phyloP scores from a whole-genome alignment of 1,140 invertebrate species.

The Mactra quadrangularis region DNA sequence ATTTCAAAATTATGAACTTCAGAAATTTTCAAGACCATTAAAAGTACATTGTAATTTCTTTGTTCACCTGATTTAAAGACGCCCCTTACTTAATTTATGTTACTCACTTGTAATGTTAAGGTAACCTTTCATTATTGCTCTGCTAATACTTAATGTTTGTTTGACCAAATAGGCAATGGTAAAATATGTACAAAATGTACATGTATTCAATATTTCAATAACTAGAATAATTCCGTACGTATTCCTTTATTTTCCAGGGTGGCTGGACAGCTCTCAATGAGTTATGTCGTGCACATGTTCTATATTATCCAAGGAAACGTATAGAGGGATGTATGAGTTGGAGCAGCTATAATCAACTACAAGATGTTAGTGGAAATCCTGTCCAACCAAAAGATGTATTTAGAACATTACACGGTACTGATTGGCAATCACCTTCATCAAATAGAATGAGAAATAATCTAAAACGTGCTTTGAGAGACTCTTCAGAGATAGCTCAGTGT shows the following conservation, averaged over 20 bases:
- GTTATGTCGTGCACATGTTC: slow-evolving; percentile 43
- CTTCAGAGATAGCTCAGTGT: slow-evolving; percentile 40
- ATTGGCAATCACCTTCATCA: slow-evolving; percentile 5
- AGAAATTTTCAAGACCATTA: no score
- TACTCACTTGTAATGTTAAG: no score
- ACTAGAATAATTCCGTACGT: no score
- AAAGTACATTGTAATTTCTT: no score
- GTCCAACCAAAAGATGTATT: slow-evolving; percentile 25
- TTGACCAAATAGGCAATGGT: no score
- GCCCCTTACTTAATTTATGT: no score
- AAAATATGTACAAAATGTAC: no score
- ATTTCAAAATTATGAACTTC: no score
- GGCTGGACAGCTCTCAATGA: slow-evolving; percentile 41
- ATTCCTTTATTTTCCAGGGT: slow-evolving; percentile 33
- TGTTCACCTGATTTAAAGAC: no score
- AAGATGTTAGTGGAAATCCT: background rate
- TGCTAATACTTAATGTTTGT: no score
- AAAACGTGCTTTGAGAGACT: slow-evolving; percentile 4
- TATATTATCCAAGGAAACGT: slow-evolving; percentile 51
- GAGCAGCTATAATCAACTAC: slow-evolving; percentile 44
- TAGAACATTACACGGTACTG: slow-evolving; percentile 2
- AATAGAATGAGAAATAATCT: slow-evolving; percentile 28
- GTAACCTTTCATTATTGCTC: no score
- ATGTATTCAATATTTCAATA: no score
- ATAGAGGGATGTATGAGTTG: slow-evolving; percentile 59